phyloP scores from a whole-genome alignment of 2,113 vertebrate species.

The Octodon degus region DNA sequence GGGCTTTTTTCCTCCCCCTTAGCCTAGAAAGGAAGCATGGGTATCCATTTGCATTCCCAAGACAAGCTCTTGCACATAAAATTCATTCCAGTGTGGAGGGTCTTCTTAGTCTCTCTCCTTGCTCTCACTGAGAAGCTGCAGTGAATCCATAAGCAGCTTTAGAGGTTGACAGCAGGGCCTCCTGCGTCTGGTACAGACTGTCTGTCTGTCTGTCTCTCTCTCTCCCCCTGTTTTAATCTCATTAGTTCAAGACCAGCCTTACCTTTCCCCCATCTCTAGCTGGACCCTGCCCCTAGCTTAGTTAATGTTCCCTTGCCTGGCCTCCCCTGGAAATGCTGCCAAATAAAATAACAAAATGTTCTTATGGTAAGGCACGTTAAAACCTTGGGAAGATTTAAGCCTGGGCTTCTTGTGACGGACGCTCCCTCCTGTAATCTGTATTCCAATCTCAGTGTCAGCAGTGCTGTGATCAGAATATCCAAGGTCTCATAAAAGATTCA shows the following conservation, averaged over 20 bases:
- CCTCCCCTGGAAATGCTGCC: not conserved
- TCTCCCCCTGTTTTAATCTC: not conserved
- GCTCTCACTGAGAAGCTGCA: conserved; percentile 63
- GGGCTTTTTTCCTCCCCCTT: not conserved
- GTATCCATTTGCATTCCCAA: conserved; percentile 83
- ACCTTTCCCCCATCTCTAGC: conserved; percentile 37
- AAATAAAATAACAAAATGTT: conserved; percentile 68
- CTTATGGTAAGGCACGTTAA: conserved; percentile 70
- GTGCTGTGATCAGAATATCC: conserved; percentile 94
- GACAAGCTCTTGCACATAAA: conserved; percentile 81
- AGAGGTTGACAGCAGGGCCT: not conserved
- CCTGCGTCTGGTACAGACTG: conserved; percentile 62
- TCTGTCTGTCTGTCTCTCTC: not conserved
- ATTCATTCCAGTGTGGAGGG: conserved; percentile 78
- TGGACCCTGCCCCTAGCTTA: conserved; percentile 35
- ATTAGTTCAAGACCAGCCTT: conserved; percentile 45
- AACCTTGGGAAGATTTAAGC: conserved; percentile 86
- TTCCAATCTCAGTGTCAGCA: conserved; percentile 85
- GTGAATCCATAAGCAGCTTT: conserved; percentile 77
- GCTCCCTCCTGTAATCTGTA: conserved; percentile 88
- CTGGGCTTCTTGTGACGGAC: conserved; percentile 80
- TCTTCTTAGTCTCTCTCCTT: conserved; percentile 47
- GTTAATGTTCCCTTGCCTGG: not conserved
- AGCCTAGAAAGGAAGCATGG: conserved; percentile 76
- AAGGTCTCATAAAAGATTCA: conserved; percentile 96